Evolutionary conservation across 1,140 invertebrate genomes (phyloP), one percentile per base, ranked within the genome.

Genomic region (Anastrepha ludens): DNA sequence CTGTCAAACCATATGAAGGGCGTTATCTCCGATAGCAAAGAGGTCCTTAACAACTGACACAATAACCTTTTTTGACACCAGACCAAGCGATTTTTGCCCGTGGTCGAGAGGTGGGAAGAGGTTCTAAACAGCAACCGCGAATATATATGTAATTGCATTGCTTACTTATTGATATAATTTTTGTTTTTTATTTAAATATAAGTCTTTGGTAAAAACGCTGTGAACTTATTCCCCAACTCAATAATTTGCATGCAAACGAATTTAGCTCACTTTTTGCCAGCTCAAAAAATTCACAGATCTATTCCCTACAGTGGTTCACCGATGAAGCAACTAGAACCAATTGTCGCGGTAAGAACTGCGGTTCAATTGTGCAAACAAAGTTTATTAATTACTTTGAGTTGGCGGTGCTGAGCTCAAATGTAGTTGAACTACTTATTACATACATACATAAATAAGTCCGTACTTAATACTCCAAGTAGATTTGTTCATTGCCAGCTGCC

Each of bases 331-430:
- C 47, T n/a, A 0, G 74, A 81, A 29, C 47, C 47, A 41, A 8
- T 3, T 17, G 41, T 0, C 44, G 67, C 74, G 47, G 17, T 20
- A n/a, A 55, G 44, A 88, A 88, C 88, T 89, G 89, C 85, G 89
- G 89, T 74, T 89, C 89, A 90, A 87, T 90, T 90, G 89, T 90
- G 89, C 89, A 89, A 89, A 89, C 90, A 90, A 91, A 90, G 90
- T 91, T 81, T 90, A 91, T 90, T 91, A 91, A 91, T 91, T 90
- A 90, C 90, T 90, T 87, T 90, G 89, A 44, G 67, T 88, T 86
- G 67, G 89, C 86, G 89, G 88, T 3, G 50, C 88, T 85, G 65
- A 50, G 64, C 87, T 86, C 87, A 55, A 81, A n/a, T n/a, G 17
- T 17, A 17, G 55, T 17, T n/a, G 6, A 55, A 55, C 47, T 81